phyloP scores from a whole-genome alignment of 2,888 invertebrate genomes.

The Vandiemenella viatica region DNA sequence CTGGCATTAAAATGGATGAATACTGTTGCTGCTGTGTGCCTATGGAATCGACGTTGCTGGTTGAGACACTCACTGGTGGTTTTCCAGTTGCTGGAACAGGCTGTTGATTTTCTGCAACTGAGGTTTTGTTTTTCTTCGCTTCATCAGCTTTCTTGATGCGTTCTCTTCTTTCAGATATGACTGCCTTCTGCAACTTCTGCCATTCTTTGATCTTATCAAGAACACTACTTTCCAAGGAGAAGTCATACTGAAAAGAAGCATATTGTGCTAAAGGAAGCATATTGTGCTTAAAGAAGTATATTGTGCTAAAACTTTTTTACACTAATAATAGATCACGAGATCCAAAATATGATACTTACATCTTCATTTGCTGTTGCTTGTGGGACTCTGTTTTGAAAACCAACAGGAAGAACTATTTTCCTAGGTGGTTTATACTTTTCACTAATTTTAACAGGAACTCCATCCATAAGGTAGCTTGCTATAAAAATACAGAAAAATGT shows the following conservation, averaged over 20 bases:
- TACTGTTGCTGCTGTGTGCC: not conserved
- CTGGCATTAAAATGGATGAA: slow-evolving; percentile 15
- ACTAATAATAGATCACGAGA: not conserved
- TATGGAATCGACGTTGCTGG: not conserved
- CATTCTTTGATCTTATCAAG: slow-evolving; percentile 56
- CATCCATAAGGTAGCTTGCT: slow-evolving; percentile 57
- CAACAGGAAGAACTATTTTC: slow-evolving; percentile 43
- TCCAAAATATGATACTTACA: slow-evolving; percentile 16
- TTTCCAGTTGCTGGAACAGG: not conserved
- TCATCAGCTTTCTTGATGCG: slow-evolving; percentile 40
- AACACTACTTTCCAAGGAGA: slow-evolving; percentile 56
- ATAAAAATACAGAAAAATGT: no score
- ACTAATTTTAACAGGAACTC: slow-evolving; percentile 74
- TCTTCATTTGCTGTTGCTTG: slow-evolving; percentile 19
- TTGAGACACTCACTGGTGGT: not conserved
- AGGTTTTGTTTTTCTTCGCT: slow-evolving; percentile 1
- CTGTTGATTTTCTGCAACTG: not conserved
- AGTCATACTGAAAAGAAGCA: slow-evolving; percentile 44
- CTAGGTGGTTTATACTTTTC: slow-evolving; percentile 74
- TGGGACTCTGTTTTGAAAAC: slow-evolving; percentile 33
- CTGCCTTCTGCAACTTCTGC: slow-evolving; percentile 45
- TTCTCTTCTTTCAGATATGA: slow-evolving; percentile 43
- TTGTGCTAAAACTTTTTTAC: not conserved
- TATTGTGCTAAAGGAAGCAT: slow-evolving; percentile 4
- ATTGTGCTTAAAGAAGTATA: slow-evolving; percentile 8